These are phyloP conservation scores for Mamestra configurata DNA, from an alignment of 1,140 invertebrate species.

Conservation along the genomic window DNA sequence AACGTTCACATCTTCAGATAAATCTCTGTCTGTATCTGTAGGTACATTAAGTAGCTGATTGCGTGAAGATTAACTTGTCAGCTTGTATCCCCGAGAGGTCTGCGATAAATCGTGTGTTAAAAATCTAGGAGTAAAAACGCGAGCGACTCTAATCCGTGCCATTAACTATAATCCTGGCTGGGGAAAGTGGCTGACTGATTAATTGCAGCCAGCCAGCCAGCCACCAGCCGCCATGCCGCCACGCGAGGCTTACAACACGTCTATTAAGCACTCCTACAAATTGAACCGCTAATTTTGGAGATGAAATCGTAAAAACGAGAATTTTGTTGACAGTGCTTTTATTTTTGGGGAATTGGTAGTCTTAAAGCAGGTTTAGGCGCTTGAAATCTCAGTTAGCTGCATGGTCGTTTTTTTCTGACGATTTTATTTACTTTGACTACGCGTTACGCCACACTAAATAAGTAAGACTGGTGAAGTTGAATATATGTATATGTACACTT, in stretches of 20 bases:
- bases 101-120: slow-evolving; percentile 44
- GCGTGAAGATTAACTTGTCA: slow-evolving; percentile 43
- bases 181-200: slow-evolving; percentile 43
- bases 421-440: too few relatives aligned
- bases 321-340: neutral
- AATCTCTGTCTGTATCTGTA: slow-evolving; percentile 1
- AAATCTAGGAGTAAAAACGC: slow-evolving; percentile 41
- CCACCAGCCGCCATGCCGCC: neutral
- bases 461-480: too few relatives aligned
- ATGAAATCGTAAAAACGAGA: slow-evolving; percentile 14
- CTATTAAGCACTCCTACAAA: slow-evolving; percentile 34
- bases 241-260: slow-evolving; percentile 18
- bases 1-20: neutral
- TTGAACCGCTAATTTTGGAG: slow-evolving; percentile 32
- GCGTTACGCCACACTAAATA: too few relatives aligned
- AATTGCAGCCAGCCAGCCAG: slow-evolving; percentile 26
- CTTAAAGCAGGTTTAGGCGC: neutral
- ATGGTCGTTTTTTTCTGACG: neutral
- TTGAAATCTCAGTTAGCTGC: neutral
- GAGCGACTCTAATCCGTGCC: slow-evolving; percentile 34
- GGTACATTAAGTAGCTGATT: slow-evolving; percentile 33
- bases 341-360: neutral
- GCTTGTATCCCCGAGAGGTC: slow-evolving; percentile 26
- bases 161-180: slow-evolving; percentile 40
- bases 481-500: too few relatives aligned